These are phyloP conservation scores for Lonchura striata DNA, from an alignment of 2,113 vertebrate genomes.

Conservation along the genomic window DNA sequence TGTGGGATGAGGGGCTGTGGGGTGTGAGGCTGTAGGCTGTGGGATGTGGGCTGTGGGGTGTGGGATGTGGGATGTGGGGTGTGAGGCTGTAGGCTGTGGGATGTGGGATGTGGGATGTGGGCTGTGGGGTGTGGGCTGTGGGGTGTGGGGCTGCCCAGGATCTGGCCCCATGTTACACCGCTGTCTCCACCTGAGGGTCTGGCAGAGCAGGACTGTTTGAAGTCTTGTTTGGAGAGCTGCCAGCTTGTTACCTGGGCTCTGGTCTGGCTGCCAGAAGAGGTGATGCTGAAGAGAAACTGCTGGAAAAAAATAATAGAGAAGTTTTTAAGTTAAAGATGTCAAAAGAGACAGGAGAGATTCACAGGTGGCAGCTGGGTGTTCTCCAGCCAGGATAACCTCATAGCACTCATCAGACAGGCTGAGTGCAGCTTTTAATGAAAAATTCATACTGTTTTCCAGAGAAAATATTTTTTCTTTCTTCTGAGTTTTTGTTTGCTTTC, in stretches of 20 bases:
- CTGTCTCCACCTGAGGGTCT: rapidly evolving
- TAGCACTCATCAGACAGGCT: neutral
- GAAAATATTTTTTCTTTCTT: neutral
- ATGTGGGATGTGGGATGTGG: neutral
- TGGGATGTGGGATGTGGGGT: neutral
- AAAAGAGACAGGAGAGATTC: neutral
- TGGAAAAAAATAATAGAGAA: neutral
- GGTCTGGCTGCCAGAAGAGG: neutral
- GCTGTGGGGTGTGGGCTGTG: rapidly evolving
- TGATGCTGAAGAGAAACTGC: neutral
- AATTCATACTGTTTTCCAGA: neutral
- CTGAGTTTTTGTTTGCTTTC: neutral
- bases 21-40: neutral
- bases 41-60: rapidly evolving
- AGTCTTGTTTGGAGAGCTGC: neutral
- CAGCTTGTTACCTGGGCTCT: neutral
- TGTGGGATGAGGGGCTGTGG: too few relatives aligned
- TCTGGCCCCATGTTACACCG: rapidly evolving
- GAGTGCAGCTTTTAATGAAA: neutral
- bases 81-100: neutral
- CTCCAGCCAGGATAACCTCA: neutral
- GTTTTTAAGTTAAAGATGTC: neutral
- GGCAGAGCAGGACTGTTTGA: rapidly evolving
- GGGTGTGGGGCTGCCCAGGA: neutral
- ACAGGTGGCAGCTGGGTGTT: neutral